Evolutionary conservation across 2,888 invertebrate genomes (phyloP).

Genomic region (Leptarthrus brevirostris): DNA sequence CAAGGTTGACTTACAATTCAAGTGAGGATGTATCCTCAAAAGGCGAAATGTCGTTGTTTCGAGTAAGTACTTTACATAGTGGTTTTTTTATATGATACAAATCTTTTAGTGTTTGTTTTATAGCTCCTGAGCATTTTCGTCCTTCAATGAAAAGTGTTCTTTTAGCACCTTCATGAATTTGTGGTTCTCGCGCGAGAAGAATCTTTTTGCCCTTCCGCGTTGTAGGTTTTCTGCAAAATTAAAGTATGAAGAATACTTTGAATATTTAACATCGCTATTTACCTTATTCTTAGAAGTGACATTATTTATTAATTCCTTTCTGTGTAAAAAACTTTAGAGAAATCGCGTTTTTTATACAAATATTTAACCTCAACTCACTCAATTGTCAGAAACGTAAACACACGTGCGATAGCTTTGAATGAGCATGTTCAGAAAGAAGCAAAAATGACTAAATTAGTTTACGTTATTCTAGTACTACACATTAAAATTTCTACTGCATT

Average conservation of each 20-base stretch:
- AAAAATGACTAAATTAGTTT: too few relatives aligned
- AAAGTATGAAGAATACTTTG: neutral
- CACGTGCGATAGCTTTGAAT: too few relatives aligned
- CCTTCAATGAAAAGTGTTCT: constrained; percentile 87
- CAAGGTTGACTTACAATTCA: constrained; percentile 75
- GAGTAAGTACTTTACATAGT: constrained; percentile 77
- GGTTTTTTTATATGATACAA: constrained; percentile 89
- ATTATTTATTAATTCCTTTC: constrained; percentile 54
- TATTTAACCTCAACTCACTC: neutral
- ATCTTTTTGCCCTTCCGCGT: constrained; percentile 89
- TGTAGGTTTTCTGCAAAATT: constrained; percentile 83
- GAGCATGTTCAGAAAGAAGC: too few relatives aligned
- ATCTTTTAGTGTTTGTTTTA: constrained; percentile 83
- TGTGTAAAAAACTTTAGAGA: too few relatives aligned
- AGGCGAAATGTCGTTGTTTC: constrained; percentile 90
- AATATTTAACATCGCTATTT: constrained; percentile 15
- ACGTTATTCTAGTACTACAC: too few relatives aligned
- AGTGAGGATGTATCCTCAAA: constrained; percentile 91
- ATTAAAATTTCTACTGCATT: too few relatives aligned
- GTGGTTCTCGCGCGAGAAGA: constrained; percentile 83
- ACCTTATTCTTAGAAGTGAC: constrained; percentile 65
- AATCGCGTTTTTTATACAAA: too few relatives aligned
- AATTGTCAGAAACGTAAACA: neutral
- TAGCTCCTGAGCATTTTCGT: constrained; percentile 78
- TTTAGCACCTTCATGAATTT: constrained; percentile 89